Conservation (phyloP, 2,797 vertebrate species). For the Staurois parvus region DNA sequence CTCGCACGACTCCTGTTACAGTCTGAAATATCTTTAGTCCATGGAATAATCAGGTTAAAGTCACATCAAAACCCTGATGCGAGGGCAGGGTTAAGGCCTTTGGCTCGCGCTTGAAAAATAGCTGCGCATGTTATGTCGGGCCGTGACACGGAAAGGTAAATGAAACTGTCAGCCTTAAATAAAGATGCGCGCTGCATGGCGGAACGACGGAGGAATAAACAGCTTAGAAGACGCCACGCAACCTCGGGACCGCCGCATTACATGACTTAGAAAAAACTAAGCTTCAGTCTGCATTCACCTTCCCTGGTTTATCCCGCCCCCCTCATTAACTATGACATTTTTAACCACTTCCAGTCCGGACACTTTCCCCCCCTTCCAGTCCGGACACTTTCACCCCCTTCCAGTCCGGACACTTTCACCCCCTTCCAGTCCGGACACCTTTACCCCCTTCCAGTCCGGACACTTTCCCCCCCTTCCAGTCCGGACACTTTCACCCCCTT, state of each 20-base stretch:
- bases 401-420: too few species aligned
- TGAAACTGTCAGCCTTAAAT: conserved; percentile 55
- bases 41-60: conserved; percentile 74
- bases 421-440: too few species aligned
- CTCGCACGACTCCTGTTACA: conserved; percentile 71
- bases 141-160: conserved; percentile 61
- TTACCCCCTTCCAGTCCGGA: too few species aligned
- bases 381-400: too few species aligned
- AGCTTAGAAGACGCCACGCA: conserved; percentile 3
- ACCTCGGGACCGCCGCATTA: background rate
- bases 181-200: conserved; percentile 38
- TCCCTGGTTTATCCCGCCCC: too few species aligned
- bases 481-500: too few species aligned
- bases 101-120: conserved; percentile 69
- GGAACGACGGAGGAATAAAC: background rate
- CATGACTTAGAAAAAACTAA: background rate
- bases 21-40: conserved; percentile 69
- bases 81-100: conserved; percentile 70
- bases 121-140: conserved; percentile 64
- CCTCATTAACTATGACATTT: too few species aligned
- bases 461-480: too few species aligned
- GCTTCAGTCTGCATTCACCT: too few species aligned
- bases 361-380: too few species aligned
- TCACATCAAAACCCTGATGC: conserved; percentile 65
- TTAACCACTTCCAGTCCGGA: too few species aligned